phyloP scores from a whole-genome alignment of 2,888 invertebrate genomes.

The Terebella lapidaria region DNA sequence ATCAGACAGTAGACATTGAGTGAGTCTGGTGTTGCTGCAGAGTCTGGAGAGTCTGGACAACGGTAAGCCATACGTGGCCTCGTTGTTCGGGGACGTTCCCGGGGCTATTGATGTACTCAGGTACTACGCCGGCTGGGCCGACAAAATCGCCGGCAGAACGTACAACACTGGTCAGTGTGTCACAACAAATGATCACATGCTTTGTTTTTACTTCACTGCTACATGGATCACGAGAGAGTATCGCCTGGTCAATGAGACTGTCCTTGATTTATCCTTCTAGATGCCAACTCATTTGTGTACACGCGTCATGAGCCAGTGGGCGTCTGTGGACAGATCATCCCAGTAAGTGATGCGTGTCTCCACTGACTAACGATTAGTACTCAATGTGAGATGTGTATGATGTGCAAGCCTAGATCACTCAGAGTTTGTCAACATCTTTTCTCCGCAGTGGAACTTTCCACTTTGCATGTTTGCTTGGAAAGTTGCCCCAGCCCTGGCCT shows the following conservation, averaged over 20 bases:
- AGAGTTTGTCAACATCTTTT: too few species aligned
- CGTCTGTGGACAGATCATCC: constrained; percentile 88
- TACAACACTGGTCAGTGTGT: too few species aligned
- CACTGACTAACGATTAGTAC: too few species aligned
- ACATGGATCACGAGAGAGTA: too few species aligned
- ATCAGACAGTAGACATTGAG: too few species aligned
- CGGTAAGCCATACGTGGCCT: constrained; percentile 74
- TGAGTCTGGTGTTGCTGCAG: constrained; percentile 12
- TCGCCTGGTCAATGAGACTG: too few species aligned
- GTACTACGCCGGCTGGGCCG: neutral
- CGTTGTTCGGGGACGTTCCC: neutral
- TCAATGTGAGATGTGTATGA: too few species aligned
- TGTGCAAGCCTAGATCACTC: too few species aligned
- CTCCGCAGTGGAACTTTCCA: constrained; percentile 3
- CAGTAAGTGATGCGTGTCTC: too few species aligned
- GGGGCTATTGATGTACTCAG: neutral
- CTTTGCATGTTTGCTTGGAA: constrained; percentile 85
- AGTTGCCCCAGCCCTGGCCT: constrained; percentile 60
- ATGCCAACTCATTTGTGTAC: neutral
- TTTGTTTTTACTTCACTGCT: too few species aligned
- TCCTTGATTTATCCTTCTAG: too few species aligned
- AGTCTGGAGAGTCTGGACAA: constrained; percentile 84
- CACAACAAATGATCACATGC: too few species aligned
- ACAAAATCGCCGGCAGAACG: neutral
- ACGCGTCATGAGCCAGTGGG: constrained; percentile 74